Evolutionary conservation across 2,113 vertebrate species (phyloP).

Genomic region (Glareola pratincola): DNA sequence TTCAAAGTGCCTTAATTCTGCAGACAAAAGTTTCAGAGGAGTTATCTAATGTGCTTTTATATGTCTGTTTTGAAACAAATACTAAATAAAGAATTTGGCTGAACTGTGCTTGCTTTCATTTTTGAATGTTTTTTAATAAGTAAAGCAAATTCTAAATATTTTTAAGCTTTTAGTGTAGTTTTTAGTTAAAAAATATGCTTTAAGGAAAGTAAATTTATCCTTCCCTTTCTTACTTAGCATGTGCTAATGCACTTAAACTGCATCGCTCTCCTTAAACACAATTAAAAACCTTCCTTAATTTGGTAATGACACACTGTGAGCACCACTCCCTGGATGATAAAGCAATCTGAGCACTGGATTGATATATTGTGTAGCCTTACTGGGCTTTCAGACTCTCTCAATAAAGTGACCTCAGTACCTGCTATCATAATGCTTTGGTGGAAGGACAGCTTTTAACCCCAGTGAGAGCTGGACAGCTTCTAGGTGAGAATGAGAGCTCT

Average conservation of each 20-base stretch:
- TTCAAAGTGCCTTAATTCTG: constrained; percentile 61
- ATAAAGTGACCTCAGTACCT: too few relatives aligned
- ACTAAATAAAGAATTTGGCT: constrained; percentile 80
- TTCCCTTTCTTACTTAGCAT: not conserved
- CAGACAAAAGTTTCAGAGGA: constrained; percentile 57
- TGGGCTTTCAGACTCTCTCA: too few relatives aligned
- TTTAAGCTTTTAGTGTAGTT: not conserved
- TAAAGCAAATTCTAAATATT: not conserved
- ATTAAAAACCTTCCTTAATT: not conserved
- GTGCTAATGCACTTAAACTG: not conserved
- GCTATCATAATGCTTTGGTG: not conserved
- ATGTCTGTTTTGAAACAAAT: constrained; percentile 74
- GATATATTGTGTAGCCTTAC: not conserved
- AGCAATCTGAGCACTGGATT: not conserved
- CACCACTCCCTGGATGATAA: not conserved
- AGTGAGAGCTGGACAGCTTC: not conserved
- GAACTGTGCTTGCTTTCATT: constrained; percentile 47
- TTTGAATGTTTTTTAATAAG: not conserved
- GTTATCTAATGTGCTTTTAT: constrained; percentile 61
- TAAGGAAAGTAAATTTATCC: not conserved
- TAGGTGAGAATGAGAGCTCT: not conserved
- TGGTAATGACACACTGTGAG: not conserved
- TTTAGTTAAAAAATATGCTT: not conserved
- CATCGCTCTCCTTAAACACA: not conserved
- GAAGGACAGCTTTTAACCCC: not conserved